Evolutionary conservation across 2,888 invertebrate genomes (phyloP).

Genomic region (Halictus ligatus): DNA sequence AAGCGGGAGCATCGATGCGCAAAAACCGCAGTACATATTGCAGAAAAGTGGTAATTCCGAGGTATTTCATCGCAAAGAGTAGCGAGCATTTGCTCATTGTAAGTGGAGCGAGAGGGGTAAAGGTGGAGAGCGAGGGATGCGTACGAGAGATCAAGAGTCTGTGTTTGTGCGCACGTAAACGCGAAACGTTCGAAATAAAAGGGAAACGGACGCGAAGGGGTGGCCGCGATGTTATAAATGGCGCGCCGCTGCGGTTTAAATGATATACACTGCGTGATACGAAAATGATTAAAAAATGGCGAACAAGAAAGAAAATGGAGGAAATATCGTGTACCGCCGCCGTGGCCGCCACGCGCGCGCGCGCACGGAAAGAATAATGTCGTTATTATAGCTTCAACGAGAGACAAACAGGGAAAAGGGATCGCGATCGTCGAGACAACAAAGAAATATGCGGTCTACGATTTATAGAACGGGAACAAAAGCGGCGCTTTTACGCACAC

Average conservation of each 20-base stretch:
- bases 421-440: background rate
- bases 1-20: constrained; percentile 32
- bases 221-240: background rate
- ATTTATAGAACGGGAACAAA: constrained; percentile 50
- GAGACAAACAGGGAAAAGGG: background rate
- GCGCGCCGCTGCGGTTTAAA: background rate
- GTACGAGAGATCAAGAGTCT: constrained; percentile 18
- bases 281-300: constrained; percentile 1
- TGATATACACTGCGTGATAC: background rate
- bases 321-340: background rate
- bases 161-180: constrained; percentile 17
- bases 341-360: background rate
- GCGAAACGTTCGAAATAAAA: constrained; percentile 29
- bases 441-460: constrained; percentile 9
- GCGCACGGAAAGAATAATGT: background rate
- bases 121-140: constrained; percentile 13
- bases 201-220: constrained; percentile 7
- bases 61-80: constrained; percentile 30
- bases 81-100: constrained; percentile 14
- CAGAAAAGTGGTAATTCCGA: constrained; percentile 30
- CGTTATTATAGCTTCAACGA: background rate
- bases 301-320: background rate
- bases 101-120: background rate
- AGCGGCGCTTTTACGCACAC: constrained; percentile 26
- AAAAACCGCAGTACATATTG: constrained; percentile 30